Evolutionary conservation across 2,113 vertebrate species (phyloP).

Genomic region (Natator depressus): DNA sequence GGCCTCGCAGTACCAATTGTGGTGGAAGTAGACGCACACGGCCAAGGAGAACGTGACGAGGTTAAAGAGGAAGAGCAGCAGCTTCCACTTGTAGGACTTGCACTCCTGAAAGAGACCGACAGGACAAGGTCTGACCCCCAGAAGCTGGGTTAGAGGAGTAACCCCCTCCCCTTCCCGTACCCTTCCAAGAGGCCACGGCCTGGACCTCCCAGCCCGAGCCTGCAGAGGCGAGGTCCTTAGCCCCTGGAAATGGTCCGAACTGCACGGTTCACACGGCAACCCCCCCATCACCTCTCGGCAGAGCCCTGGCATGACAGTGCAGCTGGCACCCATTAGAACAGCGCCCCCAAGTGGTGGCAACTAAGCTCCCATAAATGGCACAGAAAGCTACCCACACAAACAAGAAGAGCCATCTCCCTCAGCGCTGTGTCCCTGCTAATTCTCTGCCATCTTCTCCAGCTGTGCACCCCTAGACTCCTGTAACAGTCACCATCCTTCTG

Average conservation of each 20-base stretch:
- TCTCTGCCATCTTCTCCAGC: too few species aligned
- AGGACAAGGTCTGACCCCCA: neutral
- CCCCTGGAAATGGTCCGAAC: neutral
- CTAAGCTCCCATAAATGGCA: neutral
- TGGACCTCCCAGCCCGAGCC: neutral
- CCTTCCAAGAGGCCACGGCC: too few species aligned
- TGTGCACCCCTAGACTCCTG: neutral
- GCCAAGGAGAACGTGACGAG: constrained; percentile 79
- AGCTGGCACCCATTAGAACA: neutral
- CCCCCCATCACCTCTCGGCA: neutral
- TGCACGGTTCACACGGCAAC: neutral
- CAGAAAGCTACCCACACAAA: neutral
- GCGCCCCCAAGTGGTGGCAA: neutral
- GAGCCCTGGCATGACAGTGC: neutral
- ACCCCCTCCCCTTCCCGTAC: too few species aligned
- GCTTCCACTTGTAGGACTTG: constrained; percentile 89
- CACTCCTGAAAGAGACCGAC: constrained; percentile 80
- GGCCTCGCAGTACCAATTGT: constrained; percentile 90
- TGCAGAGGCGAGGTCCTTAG: neutral
- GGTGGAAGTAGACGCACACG: constrained; percentile 86
- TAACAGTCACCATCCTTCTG: neutral
- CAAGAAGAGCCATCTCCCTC: too few species aligned
- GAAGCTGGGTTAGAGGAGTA: neutral
- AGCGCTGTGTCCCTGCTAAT: too few species aligned
- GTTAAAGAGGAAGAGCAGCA: constrained; percentile 88